Evolutionary conservation across 2,113 vertebrate species (phyloP).

Genomic region (Hippopotamus amphibius): DNA sequence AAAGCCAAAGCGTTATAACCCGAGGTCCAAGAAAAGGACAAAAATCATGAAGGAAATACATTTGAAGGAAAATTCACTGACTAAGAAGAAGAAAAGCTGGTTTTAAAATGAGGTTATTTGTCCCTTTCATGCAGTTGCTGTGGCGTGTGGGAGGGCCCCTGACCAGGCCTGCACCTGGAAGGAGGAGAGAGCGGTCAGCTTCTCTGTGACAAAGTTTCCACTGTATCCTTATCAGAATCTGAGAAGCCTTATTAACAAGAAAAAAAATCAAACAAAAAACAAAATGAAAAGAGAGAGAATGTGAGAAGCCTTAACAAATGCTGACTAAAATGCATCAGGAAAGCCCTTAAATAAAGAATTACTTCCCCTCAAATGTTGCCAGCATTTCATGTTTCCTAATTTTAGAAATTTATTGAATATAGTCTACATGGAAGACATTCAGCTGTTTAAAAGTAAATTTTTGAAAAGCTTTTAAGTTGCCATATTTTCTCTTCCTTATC

Average conservation of each 20-base stretch:
- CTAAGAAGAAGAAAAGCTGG: background rate
- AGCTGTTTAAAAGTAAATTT: background rate
- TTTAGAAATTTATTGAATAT: background rate
- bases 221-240: background rate
- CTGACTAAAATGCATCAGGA: background rate
- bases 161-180: background rate
- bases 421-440: background rate
- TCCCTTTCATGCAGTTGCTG: background rate
- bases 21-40: background rate
- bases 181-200: background rate
- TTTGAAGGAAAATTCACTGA: background rate
- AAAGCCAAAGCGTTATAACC: background rate
- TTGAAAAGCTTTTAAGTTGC: background rate
- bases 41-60: background rate
- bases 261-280: background rate
- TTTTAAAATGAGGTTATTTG: background rate
- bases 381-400: slow-evolving; percentile 1
- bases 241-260: background rate
- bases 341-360: slow-evolving; percentile 16
- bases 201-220: background rate
- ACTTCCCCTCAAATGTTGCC: slow-evolving; percentile 4
- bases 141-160: background rate
- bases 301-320: background rate
- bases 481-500: background rate
- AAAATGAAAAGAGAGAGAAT: background rate